phyloP scores from a whole-genome alignment of 2,113 vertebrate species.

The Amazona guildingii region DNA sequence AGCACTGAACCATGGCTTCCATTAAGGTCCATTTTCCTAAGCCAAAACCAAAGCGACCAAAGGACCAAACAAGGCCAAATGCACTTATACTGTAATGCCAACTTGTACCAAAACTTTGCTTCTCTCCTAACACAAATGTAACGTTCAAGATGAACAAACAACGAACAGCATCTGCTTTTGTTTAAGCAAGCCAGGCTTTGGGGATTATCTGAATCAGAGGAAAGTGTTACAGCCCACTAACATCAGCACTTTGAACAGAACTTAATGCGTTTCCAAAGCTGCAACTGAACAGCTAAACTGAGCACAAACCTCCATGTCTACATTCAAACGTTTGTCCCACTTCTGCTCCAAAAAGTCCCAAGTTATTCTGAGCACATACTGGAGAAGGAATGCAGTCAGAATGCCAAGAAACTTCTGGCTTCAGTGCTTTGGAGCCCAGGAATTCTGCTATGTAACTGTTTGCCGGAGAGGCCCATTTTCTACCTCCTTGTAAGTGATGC shows the following conservation, averaged over 20 bases:
- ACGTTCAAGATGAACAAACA: background rate
- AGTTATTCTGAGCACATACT: conserved; percentile 63
- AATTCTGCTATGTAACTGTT: conserved; percentile 37
- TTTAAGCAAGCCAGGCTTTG: background rate
- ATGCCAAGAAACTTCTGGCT: conserved; percentile 54
- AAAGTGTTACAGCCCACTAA: background rate
- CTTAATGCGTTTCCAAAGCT: background rate
- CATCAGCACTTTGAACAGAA: background rate
- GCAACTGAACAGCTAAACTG: background rate
- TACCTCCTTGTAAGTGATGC: background rate
- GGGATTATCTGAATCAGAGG: background rate
- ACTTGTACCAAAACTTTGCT: background rate
- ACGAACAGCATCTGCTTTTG: background rate
- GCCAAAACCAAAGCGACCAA: background rate
- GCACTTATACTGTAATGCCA: background rate
- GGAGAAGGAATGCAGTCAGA: conserved; percentile 47
- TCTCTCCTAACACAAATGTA: background rate
- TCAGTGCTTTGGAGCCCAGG: background rate
- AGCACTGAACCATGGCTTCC: background rate
- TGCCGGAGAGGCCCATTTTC: background rate
- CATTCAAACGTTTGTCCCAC: conserved; percentile 2
- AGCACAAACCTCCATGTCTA: background rate
- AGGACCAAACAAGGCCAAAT: background rate
- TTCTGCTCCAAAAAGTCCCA: conserved; percentile 35
- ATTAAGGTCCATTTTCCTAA: background rate